These are phyloP conservation scores for Proctacanthus coquilletti DNA, from an alignment of 1,140 invertebrate species.

Conservation along the genomic window DNA sequence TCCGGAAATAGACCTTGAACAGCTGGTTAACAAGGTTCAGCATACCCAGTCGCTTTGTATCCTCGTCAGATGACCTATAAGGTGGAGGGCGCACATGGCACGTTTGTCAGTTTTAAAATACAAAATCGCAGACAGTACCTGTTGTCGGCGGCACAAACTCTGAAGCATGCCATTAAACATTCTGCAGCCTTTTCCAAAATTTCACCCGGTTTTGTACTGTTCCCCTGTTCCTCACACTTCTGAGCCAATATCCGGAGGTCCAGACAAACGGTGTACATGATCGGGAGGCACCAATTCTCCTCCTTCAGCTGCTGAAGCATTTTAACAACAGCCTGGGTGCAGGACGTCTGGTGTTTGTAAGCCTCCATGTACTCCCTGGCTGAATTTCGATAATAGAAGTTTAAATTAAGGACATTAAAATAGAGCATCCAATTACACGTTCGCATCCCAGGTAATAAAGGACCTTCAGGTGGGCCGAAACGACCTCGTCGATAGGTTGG, in stretches of 20 bases:
- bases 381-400: constrained; percentile 22
- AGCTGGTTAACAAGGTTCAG: constrained; percentile 90
- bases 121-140: constrained; percentile 13
- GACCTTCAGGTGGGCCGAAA: constrained; percentile 57
- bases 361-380: constrained; percentile 57
- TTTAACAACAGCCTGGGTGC: constrained; percentile 67
- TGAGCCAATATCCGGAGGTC: constrained; percentile 76
- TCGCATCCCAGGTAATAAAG: constrained; percentile 28
- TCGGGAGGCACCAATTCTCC: constrained; percentile 88
- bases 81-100: no score
- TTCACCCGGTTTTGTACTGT: constrained; percentile 45
- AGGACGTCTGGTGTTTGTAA: constrained; percentile 59
- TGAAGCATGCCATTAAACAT: constrained; percentile 82
- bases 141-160: constrained; percentile 91
- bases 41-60: constrained; percentile 93
- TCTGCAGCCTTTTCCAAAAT: constrained; percentile 89
- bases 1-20: constrained; percentile 94
- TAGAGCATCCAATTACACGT: constrained; percentile 20
- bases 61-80: constrained; percentile 57
- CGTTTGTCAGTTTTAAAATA: neutral
- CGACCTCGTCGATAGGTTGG: constrained; percentile 62
- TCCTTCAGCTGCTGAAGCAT: constrained; percentile 79
- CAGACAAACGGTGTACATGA: constrained; percentile 77
- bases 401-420: neutral
- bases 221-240: constrained; percentile 47